These are phyloP conservation scores for Protobothrops flavoviridis DNA, from an alignment of 2,113 vertebrate genomes.

Conservation along the genomic window DNA sequence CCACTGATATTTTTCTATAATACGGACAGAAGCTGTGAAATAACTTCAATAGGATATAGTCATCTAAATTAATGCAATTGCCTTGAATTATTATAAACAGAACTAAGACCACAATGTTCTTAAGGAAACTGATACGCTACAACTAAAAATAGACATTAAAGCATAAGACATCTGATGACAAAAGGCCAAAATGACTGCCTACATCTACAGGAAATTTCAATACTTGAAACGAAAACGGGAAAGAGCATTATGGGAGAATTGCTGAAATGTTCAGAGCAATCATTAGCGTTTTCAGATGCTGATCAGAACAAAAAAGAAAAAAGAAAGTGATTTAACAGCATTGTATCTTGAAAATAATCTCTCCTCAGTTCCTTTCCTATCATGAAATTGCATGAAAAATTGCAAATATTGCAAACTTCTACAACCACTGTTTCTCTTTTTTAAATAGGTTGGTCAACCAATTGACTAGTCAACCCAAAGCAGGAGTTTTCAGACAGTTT, in stretches of 20 bases:
- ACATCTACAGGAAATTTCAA: conserved; percentile 43
- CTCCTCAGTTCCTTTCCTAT: not conserved
- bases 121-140: not conserved
- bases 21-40: not conserved
- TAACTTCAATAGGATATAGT: not conserved
- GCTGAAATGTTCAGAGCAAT: not conserved
- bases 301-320: not conserved
- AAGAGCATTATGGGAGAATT: not conserved
- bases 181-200: not conserved
- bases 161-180: conserved; percentile 1
- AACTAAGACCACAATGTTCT: conserved; percentile 41
- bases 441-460: not conserved
- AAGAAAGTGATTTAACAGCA: not conserved
- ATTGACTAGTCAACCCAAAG: not conserved
- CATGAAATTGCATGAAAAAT: not conserved
- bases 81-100: conserved; percentile 36
- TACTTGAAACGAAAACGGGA: conserved; percentile 38
- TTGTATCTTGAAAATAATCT: not conserved
- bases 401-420: not conserved
- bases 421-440: not conserved
- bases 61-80: conserved; percentile 24
- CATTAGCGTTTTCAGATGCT: not conserved
- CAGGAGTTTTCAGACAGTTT: not conserved
- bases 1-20: not conserved
- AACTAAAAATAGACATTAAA: not conserved